A percentile compares a stretch with the other conserved stretches of the same genome.
Conservation (phyloP, 2,113 vertebrate genomes). For the Verasper variegatus region DNA sequence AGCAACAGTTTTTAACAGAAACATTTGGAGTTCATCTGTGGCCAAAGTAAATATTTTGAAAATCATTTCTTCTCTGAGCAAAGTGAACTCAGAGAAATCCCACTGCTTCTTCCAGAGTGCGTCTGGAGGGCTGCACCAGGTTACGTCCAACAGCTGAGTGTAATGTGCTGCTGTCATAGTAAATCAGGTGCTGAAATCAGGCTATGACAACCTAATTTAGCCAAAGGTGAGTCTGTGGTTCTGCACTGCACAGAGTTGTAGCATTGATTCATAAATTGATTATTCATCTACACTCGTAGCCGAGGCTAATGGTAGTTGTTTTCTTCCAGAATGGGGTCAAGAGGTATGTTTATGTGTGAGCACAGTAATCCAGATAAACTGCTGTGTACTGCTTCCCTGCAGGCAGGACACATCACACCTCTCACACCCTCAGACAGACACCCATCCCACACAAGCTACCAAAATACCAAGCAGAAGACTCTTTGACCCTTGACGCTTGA, state of each 20-base stretch:
- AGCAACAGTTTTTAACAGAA: not conserved
- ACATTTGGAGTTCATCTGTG: not conserved
- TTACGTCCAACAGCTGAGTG: not conserved
- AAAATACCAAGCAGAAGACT: slow-evolving; percentile 16
- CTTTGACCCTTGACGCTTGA: slow-evolving; percentile 37
- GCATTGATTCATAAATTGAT: too few relatives aligned
- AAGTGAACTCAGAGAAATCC: not conserved
- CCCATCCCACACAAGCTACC: not conserved
- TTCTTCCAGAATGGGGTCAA: too few relatives aligned
- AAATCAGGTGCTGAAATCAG: not conserved
- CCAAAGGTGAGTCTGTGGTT: not conserved
- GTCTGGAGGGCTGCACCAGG: not conserved
- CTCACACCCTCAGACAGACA: too few relatives aligned
- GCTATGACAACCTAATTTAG: not conserved
- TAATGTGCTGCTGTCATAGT: not conserved
- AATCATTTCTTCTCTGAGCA: not conserved
- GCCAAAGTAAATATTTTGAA: not conserved
- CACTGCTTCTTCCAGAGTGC: not conserved
- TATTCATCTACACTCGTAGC: too few relatives aligned
- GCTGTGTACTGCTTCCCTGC: too few relatives aligned
- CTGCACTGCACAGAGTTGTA: too few relatives aligned
- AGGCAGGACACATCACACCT: too few relatives aligned
- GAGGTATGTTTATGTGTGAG: too few relatives aligned
- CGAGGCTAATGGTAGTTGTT: too few relatives aligned
- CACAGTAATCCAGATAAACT: too few relatives aligned